These are phyloP conservation scores for Drosophila suzukii DNA, from an alignment of 1,140 invertebrate species.

Conservation along the genomic window DNA sequence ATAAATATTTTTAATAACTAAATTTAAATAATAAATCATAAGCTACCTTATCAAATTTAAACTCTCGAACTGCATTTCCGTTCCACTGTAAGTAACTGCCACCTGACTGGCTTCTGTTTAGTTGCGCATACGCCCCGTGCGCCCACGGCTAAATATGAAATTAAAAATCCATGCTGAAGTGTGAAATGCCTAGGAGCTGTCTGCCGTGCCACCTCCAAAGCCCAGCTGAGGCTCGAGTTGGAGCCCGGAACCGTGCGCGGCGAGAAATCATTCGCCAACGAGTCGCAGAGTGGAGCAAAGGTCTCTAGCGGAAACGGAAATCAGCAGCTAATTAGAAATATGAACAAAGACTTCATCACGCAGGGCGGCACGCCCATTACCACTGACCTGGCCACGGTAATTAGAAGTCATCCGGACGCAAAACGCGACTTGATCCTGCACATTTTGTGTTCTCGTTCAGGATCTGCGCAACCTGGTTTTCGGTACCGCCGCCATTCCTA, in stretches of 20 bases:
- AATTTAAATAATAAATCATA: too few species aligned
- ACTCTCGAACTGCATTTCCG: not conserved
- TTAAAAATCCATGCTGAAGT: slow-evolving; percentile 82
- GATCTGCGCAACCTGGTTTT: slow-evolving; percentile 86
- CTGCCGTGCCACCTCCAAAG: slow-evolving; percentile 17
- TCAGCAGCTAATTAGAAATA: slow-evolving; percentile 58
- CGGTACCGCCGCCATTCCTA: slow-evolving; percentile 86
- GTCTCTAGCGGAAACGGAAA: slow-evolving; percentile 71
- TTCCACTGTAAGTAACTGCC: slow-evolving; percentile 39
- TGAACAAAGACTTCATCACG: slow-evolving; percentile 71
- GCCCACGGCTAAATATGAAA: slow-evolving; percentile 77
- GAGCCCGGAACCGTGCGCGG: slow-evolving; percentile 19
- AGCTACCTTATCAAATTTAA: not conserved
- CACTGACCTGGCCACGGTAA: slow-evolving; percentile 88
- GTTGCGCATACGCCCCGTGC: slow-evolving; percentile 49
- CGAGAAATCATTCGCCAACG: slow-evolving; percentile 66
- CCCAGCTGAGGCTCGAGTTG: slow-evolving; percentile 21
- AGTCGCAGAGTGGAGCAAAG: slow-evolving; percentile 69
- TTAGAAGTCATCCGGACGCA: not conserved
- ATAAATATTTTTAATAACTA: too few species aligned
- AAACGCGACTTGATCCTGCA: slow-evolving; percentile 4
- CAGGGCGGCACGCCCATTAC: slow-evolving; percentile 88
- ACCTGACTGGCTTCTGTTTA: slow-evolving; percentile 37
- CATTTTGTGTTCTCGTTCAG: slow-evolving; percentile 68
- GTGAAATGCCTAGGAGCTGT: slow-evolving; percentile 71